phyloP scores from a whole-genome alignment of 1,140 invertebrate genomes.

The Drosophila kurseongensis region DNA sequence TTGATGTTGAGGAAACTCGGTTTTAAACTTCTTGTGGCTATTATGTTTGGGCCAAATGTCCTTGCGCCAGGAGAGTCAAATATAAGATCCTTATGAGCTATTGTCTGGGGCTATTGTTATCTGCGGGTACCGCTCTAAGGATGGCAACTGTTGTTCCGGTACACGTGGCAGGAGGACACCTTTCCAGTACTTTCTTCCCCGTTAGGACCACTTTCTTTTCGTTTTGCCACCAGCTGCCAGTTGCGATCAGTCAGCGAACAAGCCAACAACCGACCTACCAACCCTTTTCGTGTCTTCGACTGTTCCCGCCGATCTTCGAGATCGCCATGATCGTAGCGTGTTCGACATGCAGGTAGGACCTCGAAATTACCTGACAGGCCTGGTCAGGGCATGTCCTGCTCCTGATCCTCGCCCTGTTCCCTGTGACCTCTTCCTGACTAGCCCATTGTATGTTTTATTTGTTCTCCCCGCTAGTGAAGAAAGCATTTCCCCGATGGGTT shows the following conservation, averaged over 20 bases:
- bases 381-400: constrained; percentile 2
- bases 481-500: constrained; percentile 60
- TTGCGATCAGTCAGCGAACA: constrained; percentile 1
- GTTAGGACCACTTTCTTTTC: constrained; percentile 36
- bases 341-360: constrained; percentile 50
- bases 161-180: constrained; percentile 33
- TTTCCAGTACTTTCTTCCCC: constrained; percentile 36
- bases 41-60: no score
- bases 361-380: constrained; percentile 31
- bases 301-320: constrained; percentile 32
- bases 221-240: constrained; percentile 34
- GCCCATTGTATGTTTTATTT: constrained; percentile 34
- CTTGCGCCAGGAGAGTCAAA: not conserved
- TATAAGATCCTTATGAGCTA: not conserved
- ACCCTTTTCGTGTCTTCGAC: constrained; percentile 52
- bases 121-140: not conserved
- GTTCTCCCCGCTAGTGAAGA: constrained; percentile 47
- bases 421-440: constrained; percentile 15
- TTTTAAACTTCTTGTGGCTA: no score
- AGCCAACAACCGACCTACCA: not conserved
- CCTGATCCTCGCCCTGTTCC: not conserved
- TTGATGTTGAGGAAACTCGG: no score
- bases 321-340: constrained; percentile 32
- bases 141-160: constrained; percentile 25
- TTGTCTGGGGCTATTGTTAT: not conserved